phyloP scores from a whole-genome alignment of 2,113 vertebrate species.

The Cyprinodon variegatus region DNA sequence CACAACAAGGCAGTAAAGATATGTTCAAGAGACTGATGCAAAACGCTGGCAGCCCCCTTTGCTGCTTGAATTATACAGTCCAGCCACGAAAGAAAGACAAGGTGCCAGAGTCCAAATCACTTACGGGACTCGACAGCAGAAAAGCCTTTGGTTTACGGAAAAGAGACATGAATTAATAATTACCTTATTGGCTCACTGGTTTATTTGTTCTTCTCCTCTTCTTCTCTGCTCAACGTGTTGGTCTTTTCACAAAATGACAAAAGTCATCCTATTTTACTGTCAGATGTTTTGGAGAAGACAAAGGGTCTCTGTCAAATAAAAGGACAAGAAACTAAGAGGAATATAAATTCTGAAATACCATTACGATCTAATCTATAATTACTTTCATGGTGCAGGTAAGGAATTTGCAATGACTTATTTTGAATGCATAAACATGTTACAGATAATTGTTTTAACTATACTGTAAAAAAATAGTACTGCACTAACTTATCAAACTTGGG shows the following conservation, averaged over 20 bases:
- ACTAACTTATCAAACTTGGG: neutral
- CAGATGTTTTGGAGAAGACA: constrained; percentile 68
- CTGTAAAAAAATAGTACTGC: neutral
- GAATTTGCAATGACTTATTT: constrained; percentile 8
- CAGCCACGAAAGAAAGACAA: constrained; percentile 75
- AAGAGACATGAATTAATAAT: constrained; percentile 99
- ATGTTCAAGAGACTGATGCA: constrained; percentile 58
- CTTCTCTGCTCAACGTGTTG: constrained; percentile 64
- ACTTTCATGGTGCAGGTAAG: neutral
- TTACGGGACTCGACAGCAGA: constrained; percentile 91
- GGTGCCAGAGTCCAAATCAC: constrained; percentile 89
- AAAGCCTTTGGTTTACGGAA: constrained; percentile 95
- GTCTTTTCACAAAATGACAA: constrained; percentile 86
- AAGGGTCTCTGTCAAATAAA: constrained; percentile 74
- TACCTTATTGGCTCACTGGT: constrained; percentile 90
- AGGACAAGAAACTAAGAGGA: constrained; percentile 47
- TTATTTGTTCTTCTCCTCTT: constrained; percentile 78
- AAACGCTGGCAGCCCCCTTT: constrained; percentile 61
- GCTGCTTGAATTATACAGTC: constrained; percentile 74
- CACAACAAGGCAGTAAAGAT: constrained; percentile 54
- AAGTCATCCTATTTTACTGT: constrained; percentile 84
- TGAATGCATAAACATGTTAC: neutral
- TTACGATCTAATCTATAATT: neutral
- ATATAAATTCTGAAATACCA: neutral
- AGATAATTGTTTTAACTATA: neutral